Evolutionary conservation across 2,113 vertebrate species (phyloP), one percentile per base, ranked within the genome.

Genomic region (Nothocercus julius): DNA sequence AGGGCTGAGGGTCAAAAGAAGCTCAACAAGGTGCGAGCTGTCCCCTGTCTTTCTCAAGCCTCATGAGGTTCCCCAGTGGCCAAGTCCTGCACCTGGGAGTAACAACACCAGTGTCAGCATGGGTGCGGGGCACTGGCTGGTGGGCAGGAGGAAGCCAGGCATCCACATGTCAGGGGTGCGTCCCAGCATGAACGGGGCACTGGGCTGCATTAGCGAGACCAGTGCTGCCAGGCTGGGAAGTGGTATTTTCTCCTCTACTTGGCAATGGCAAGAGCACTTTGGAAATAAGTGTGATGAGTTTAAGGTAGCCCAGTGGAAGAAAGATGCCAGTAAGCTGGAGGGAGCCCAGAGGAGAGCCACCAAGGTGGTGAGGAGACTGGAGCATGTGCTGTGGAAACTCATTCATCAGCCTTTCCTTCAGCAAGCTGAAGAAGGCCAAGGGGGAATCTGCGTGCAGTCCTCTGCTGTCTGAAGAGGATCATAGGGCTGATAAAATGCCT

Each of bases 141-240:
- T 22, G 17, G 17, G 16, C 68, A 4, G 36, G 42, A 45, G 19
- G 51, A 44, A 70, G 32, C 24, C 11, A 8, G 13, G 7, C 5
- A 7, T 34, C 24, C 19, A 0, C 24, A 13, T 22, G 47, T 53
- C 11, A 1, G 28, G 32, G 13, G 14, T 17, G 27, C 16, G 11
- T 40, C 22, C 12, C 38, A 53, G 42, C 22, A 63, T 40, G 8
- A 30, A 11, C 5, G 27, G 42, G 19, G 22, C 36, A 14, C 27
- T 25, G 27, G 15, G 28, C 62, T 32, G 13, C 20, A 27, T 69
- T 51, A 30, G 75, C 54, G 38, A 51, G 42, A 69, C 25, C 17
- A 5, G 21, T 32, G 73, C 11, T 51, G 51, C 17, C 9, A 32
- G n/a, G 19, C 28, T 74, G 45, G 30, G 24, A 79, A 49, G 24